phyloP scores from a whole-genome alignment of 2,888 invertebrate genomes.

The Esperia sulphurella region DNA sequence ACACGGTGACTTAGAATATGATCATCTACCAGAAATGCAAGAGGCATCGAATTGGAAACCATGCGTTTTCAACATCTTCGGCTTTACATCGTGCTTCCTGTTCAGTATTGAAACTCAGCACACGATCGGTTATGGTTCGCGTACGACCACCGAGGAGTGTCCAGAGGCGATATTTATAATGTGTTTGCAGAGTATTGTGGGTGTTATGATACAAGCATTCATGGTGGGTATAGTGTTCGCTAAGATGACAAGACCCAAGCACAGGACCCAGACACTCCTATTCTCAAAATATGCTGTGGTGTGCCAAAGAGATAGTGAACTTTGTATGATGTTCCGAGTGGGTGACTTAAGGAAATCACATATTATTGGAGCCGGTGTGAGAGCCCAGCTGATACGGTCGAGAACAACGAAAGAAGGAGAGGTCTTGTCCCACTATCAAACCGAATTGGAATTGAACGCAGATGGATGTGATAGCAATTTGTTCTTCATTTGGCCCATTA shows the following conservation, averaged over 20 bases:
- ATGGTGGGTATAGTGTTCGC: slow-evolving; percentile 93
- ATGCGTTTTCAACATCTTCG: slow-evolving; percentile 88
- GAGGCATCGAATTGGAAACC: slow-evolving; percentile 83
- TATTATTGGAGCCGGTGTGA: slow-evolving; percentile 92
- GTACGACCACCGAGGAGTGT: slow-evolving; percentile 92
- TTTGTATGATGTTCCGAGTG: slow-evolving; percentile 92
- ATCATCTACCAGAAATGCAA: slow-evolving; percentile 76
- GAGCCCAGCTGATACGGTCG: slow-evolving; percentile 90
- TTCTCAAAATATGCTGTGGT: slow-evolving; percentile 92
- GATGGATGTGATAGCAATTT: slow-evolving; percentile 90
- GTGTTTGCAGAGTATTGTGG: slow-evolving; percentile 93
- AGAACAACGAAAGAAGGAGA: slow-evolving; percentile 93
- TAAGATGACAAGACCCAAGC: slow-evolving; percentile 94
- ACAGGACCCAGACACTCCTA: slow-evolving; percentile 92
- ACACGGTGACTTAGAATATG: slow-evolving; percentile 88
- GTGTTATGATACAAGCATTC: slow-evolving; percentile 89
- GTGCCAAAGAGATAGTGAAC: slow-evolving; percentile 89
- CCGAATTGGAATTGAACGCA: slow-evolving; percentile 83
- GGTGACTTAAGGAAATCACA: slow-evolving; percentile 95
- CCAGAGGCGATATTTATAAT: slow-evolving; percentile 93
- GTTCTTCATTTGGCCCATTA: slow-evolving; percentile 96
- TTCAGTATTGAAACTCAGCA: slow-evolving; percentile 96
- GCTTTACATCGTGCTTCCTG: slow-evolving; percentile 92
- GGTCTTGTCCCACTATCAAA: slow-evolving; percentile 88
- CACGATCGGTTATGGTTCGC: slow-evolving; percentile 93